Conservation (phyloP, 2,888 invertebrate species). For the Conchocele bisecta region DNA sequence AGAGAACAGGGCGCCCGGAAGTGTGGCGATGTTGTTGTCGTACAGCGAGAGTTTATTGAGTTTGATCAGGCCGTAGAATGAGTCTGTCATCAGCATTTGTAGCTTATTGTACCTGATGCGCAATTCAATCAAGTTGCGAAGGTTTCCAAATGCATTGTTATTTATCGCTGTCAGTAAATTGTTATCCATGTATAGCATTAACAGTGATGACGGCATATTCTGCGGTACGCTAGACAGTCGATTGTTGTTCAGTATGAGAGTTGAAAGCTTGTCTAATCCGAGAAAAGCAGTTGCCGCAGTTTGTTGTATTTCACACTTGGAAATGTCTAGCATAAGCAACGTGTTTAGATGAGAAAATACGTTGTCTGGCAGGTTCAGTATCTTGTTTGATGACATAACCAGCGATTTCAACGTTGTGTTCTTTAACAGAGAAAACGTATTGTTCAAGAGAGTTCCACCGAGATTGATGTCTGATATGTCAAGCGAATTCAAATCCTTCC, state of each 20-base stretch:
- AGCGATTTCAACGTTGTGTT: constrained; percentile 62
- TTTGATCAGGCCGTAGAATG: constrained; percentile 76
- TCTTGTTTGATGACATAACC: constrained; percentile 65
- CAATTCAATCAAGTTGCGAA: constrained; percentile 90
- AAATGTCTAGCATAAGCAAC: constrained; percentile 62
- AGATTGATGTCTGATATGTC: constrained; percentile 67
- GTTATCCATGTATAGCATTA: constrained; percentile 60
- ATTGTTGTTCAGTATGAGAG: constrained; percentile 66
- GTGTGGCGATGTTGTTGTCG: constrained; percentile 71
- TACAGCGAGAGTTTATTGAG: constrained; percentile 92
- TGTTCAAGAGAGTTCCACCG: constrained; percentile 55
- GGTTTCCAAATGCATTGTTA: constrained; percentile 89
- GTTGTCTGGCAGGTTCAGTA: constrained; percentile 44
- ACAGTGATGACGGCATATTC: constrained; percentile 62
- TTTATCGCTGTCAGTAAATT: constrained; percentile 90
- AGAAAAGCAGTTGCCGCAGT: constrained; percentile 59
- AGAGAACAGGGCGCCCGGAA: constrained; percentile 82
- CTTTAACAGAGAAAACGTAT: constrained; percentile 63
- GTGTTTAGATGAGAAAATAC: constrained; percentile 63
- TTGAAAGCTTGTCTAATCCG: constrained; percentile 60
- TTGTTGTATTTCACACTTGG: constrained; percentile 53
- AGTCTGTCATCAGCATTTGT: constrained; percentile 87
- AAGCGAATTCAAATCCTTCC: constrained; percentile 59
- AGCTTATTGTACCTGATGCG: constrained; percentile 95
- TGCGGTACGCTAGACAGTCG: constrained; percentile 55